A percentile compares a stretch with the other conserved stretches of the same genome.
Conservation (phyloP, 2,113 vertebrate genomes). For the Gnathonemus longibarbis region DNA sequence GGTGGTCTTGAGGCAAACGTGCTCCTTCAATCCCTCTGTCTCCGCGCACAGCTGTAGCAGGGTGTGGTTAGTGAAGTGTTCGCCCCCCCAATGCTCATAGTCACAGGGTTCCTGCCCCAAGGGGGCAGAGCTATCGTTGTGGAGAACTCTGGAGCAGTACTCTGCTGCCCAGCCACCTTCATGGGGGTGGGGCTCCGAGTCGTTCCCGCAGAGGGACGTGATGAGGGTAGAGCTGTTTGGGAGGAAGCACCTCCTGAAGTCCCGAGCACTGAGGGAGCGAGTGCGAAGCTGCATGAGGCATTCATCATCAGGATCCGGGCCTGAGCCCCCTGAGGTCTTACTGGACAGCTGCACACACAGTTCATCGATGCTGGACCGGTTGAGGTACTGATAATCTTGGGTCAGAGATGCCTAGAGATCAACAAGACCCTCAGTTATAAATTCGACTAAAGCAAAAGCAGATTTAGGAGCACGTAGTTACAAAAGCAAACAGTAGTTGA, state of each 20-base stretch:
- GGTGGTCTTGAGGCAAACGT: constrained; percentile 65
- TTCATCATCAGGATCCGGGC: constrained; percentile 35
- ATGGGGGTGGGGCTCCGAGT: constrained; percentile 40
- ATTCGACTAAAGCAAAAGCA: not conserved
- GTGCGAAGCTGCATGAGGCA: constrained; percentile 58
- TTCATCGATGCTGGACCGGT: constrained; percentile 59
- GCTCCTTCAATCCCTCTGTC: constrained; percentile 56
- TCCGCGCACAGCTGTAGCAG: constrained; percentile 53
- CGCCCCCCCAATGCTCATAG: constrained; percentile 45
- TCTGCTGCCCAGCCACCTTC: constrained; percentile 61
- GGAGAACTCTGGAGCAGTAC: constrained; percentile 58
- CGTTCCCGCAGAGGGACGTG: constrained; percentile 55
- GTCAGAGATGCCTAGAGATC: constrained; percentile 48
- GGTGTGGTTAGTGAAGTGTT: constrained; percentile 45
- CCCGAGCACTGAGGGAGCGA: constrained; percentile 58
- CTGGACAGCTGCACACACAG: constrained; percentile 61
- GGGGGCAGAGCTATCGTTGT: constrained; percentile 38
- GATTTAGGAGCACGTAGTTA: not conserved
- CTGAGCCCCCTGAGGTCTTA: constrained; percentile 22
- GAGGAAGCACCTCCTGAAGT: constrained; percentile 72
- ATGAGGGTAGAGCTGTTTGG: constrained; percentile 64
- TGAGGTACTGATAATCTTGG: constrained; percentile 53
- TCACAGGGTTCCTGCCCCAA: constrained; percentile 48
- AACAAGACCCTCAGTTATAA: not conserved
- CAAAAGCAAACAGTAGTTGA: not conserved